These are phyloP conservation scores for Metopolophium dirhodum DNA, from an alignment of 1,140 invertebrate genomes.

Conservation along the genomic window DNA sequence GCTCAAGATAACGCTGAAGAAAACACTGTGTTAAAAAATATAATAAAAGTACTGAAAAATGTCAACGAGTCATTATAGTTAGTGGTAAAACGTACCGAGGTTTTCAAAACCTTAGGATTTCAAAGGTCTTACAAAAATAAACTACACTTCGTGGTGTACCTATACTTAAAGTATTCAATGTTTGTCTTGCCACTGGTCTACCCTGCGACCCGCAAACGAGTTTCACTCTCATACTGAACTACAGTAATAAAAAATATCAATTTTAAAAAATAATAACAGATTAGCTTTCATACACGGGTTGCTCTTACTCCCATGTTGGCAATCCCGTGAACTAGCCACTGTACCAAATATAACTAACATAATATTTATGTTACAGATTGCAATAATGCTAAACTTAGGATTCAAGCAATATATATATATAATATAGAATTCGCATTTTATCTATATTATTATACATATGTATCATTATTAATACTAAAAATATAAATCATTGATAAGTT, in stretches of 20 bases:
- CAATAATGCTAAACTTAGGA: neutral
- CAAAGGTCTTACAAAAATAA: neutral
- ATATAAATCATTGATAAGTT: neutral
- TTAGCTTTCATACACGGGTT: neutral
- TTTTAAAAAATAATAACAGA: neutral
- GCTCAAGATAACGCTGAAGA: neutral
- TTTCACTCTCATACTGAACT: neutral
- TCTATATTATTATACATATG: neutral
- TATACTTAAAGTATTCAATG: neutral
- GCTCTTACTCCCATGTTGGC: neutral
- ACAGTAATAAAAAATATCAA: slow-evolving; percentile 8
- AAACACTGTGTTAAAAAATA: neutral
- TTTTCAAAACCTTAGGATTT: neutral
- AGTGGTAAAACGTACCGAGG: neutral
- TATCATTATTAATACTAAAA: neutral
- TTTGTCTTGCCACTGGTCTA: neutral
- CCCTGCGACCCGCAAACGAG: neutral
- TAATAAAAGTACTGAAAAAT: neutral
- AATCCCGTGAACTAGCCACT: neutral
- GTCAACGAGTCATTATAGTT: neutral
- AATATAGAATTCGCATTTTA: neutral
- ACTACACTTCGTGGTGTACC: neutral
- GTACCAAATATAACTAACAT: neutral
- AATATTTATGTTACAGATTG: neutral
- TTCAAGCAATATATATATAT: slow-evolving; percentile 1